Percentiles rank a stretch among this genome's conserved stretches.
These are phyloP conservation scores for Tapirus indicus DNA, from an alignment of 2,797 vertebrate species.

Conservation along the genomic window DNA sequence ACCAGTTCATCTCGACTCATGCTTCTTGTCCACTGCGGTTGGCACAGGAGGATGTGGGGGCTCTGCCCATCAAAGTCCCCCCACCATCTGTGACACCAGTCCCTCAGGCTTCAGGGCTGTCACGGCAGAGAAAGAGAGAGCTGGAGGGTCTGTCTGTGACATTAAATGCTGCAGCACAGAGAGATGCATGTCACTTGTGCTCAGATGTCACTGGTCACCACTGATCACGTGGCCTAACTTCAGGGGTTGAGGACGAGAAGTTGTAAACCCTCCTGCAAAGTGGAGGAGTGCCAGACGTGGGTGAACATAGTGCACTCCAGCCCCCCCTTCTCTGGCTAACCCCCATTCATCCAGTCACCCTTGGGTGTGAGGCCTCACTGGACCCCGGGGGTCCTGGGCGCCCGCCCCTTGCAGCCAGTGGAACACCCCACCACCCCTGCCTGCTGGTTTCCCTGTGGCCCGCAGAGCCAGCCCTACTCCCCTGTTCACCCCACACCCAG, in stretches of 20 bases:
- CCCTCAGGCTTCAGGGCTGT: background rate
- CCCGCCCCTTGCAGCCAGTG: background rate
- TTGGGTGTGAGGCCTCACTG: background rate
- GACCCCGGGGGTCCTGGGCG: background rate
- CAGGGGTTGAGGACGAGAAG: background rate
- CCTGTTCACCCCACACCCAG: background rate
- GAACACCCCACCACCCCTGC: background rate
- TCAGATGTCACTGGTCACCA: background rate
- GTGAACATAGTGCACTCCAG: rapidly evolving
- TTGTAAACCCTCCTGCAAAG: background rate
- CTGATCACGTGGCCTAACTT: background rate
- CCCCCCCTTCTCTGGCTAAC: too few relatives aligned
- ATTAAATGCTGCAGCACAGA: background rate
- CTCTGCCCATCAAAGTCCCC: background rate
- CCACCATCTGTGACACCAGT: too few relatives aligned
- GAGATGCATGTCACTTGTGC: rapidly evolving
- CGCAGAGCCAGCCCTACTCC: rapidly evolving
- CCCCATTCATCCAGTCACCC: rapidly evolving
- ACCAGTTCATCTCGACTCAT: too few relatives aligned
- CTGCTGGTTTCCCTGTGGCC: background rate
- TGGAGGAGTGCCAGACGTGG: background rate
- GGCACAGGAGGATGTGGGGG: background rate
- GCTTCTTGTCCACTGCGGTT: background rate
- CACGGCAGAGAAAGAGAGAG: background rate
- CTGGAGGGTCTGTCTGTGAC: background rate